These are phyloP conservation scores for Cyprinodon tularosa DNA, from an alignment of 2,113 vertebrate species.

Conservation along the genomic window DNA sequence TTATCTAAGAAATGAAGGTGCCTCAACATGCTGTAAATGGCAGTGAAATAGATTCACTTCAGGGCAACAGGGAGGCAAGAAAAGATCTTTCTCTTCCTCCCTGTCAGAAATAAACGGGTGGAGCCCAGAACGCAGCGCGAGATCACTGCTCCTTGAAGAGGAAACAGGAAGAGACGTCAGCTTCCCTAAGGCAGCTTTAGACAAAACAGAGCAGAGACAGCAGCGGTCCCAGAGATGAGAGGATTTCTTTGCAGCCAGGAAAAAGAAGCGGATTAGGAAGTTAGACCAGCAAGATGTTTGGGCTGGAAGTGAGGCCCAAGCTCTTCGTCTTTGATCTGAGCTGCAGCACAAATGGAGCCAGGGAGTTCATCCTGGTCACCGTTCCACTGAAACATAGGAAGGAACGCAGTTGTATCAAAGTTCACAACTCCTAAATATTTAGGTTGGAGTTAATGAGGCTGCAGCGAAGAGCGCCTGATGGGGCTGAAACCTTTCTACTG, in stretches of 20 bases:
- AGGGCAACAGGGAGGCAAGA: conserved; percentile 33
- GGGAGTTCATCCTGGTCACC: not conserved
- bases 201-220: conserved; percentile 79
- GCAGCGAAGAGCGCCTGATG: no score
- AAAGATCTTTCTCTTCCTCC: conserved; percentile 35
- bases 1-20: not conserved
- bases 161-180: conserved; percentile 82
- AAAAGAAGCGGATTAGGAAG: not conserved
- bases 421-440: not conserved
- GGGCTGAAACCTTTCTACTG: no score
- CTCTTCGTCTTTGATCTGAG: not conserved
- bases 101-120: conserved; percentile 74
- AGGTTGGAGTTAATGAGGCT: not conserved
- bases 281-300: not conserved
- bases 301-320: not conserved
- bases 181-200: conserved; percentile 81
- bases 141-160: conserved; percentile 52
- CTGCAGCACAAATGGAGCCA: not conserved
- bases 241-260: conserved; percentile 1
- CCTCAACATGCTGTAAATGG: not conserved
- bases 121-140: conserved; percentile 45
- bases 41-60: not conserved
- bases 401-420: not conserved
- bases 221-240: conserved; percentile 16
- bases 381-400: not conserved